phyloP scores from a whole-genome alignment of 1,140 invertebrate species.

The Drosophila nannoptera region DNA sequence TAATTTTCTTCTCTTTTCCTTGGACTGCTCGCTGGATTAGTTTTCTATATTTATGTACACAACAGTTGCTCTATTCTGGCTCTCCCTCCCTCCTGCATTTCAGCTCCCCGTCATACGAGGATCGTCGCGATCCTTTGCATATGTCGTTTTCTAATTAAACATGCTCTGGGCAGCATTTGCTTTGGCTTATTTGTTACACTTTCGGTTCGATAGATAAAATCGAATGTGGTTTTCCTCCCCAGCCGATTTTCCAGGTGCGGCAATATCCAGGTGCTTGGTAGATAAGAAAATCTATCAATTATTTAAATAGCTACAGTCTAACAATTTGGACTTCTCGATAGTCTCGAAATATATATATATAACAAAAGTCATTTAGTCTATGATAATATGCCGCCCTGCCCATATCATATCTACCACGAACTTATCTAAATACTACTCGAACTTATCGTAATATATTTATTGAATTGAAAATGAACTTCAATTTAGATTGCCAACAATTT shows the following conservation, averaged over 20 bases:
- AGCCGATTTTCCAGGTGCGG: conserved; percentile 4
- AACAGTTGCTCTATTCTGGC: conserved; percentile 37
- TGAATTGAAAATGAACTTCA: conserved; percentile 6
- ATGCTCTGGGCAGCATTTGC: conserved; percentile 18
- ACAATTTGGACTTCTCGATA: conserved; percentile 6
- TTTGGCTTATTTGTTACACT: conserved; percentile 58
- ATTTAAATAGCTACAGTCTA: conserved; percentile 12
- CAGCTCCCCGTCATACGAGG: conserved; percentile 1
- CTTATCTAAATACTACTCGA: conserved; percentile 19
- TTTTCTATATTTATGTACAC: conserved; percentile 49
- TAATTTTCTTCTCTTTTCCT: conserved; percentile 54
- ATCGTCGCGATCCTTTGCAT: conserved; percentile 44
- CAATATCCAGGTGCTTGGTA: conserved; percentile 5
- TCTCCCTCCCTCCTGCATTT: not conserved
- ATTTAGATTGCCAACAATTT: conserved; percentile 15
- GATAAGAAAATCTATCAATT: conserved; percentile 16
- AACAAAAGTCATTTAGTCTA: not conserved
- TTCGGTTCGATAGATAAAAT: conserved; percentile 25
- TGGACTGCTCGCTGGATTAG: conserved; percentile 50
- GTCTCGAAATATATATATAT: not conserved
- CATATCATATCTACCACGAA: conserved; percentile 20
- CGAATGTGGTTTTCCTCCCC: conserved; percentile 7
- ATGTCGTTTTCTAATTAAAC: conserved; percentile 72
- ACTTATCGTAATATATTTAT: conserved; percentile 19
- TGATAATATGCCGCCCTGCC: conserved; percentile 6